phyloP scores from a whole-genome alignment of 2,888 invertebrate species.

The Apamea epomidion region DNA sequence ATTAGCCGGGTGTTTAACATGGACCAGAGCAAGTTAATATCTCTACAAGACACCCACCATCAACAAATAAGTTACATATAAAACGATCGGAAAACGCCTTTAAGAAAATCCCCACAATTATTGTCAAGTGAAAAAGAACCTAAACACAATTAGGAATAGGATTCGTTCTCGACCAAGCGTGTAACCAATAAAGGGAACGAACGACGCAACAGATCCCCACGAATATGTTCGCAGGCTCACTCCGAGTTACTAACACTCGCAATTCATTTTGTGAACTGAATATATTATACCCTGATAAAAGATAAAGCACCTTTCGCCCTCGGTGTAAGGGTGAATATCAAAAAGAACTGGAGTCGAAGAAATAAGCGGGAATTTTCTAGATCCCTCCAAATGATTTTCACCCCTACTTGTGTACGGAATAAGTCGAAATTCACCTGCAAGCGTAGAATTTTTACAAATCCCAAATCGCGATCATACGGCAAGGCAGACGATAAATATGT shows the following conservation, averaged over 20 bases:
- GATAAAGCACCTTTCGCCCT: slow-evolving; percentile 80
- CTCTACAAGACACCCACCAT: slow-evolving; percentile 75
- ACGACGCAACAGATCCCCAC: slow-evolving; percentile 88
- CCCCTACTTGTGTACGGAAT: slow-evolving; percentile 71
- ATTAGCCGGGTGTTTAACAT: slow-evolving; percentile 77
- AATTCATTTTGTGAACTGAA: slow-evolving; percentile 91
- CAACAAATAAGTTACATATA: slow-evolving; percentile 83
- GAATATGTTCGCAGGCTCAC: slow-evolving; percentile 90
- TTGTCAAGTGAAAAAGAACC: slow-evolving; percentile 80
- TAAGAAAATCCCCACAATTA: slow-evolving; percentile 75
- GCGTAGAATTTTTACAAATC: slow-evolving; percentile 82
- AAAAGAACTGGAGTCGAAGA: slow-evolving; percentile 76
- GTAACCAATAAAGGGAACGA: slow-evolving; percentile 85
- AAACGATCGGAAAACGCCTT: slow-evolving; percentile 81
- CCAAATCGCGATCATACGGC: slow-evolving; percentile 86
- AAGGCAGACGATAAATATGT: slow-evolving; percentile 85
- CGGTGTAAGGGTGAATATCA: slow-evolving; percentile 80
- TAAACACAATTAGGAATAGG: slow-evolving; percentile 80
- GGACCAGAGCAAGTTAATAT: slow-evolving; percentile 79
- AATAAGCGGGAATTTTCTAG: slow-evolving; percentile 81
- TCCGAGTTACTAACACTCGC: slow-evolving; percentile 90
- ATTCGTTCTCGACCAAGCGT: slow-evolving; percentile 79
- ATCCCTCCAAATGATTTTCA: slow-evolving; percentile 73
- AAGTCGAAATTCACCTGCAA: slow-evolving; percentile 72
- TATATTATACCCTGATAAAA: slow-evolving; percentile 84